Evolutionary conservation across 2,888 invertebrate genomes (phyloP), one percentile per base, ranked within the genome.

Genomic region (Synanthedon formicaeformis): DNA sequence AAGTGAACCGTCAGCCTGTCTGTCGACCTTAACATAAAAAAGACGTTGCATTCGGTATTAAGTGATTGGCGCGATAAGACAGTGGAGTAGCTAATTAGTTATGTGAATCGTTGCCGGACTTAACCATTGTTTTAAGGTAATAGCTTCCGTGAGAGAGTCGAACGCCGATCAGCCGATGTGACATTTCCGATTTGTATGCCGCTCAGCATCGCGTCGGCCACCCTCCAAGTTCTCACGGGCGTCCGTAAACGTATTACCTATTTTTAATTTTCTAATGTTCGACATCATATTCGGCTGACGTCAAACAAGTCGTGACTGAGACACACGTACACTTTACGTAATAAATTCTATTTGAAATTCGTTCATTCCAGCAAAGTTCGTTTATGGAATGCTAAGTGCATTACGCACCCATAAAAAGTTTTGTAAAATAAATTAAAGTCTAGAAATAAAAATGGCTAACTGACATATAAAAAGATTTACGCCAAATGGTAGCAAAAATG

Each of bases 91-190:
- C 34, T 34, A 34, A 34, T 34, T 34, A 34, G 34, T 34, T 34
- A 78, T 78, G 80, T 78, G 81, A 83, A 82, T 84, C 77, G 81
- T 85, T 84, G 85, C 86, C 81, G 76, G 81, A 73, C 78, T 83
- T 81, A 83, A 69, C 78, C 74, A 85, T 84, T 84, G 86, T 85
- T 82, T 85, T 72, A 76, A 67, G 71, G 78, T 81, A 81, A 85
- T 81, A 78, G 78, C 78, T 87, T 86, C 86, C 86, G 83, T 86
- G 85, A 84, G 86, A 85, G 78, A 65, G 62, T 64, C 69, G 58
- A 60, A 63, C 57, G 56, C 60, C 56, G 60, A 62, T 62, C 58
- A 51, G 45, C 48, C 53, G 53, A 54, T 54, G 54, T 51, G 54
- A 78, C 78, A 72, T 64, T 66, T 73, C 66, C 75, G 74, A 81